A percentile compares a stretch with the other conserved stretches of the same genome.
phyloP scores from a whole-genome alignment of 1,140 invertebrate species.

The Temnothorax nylanderi region DNA sequence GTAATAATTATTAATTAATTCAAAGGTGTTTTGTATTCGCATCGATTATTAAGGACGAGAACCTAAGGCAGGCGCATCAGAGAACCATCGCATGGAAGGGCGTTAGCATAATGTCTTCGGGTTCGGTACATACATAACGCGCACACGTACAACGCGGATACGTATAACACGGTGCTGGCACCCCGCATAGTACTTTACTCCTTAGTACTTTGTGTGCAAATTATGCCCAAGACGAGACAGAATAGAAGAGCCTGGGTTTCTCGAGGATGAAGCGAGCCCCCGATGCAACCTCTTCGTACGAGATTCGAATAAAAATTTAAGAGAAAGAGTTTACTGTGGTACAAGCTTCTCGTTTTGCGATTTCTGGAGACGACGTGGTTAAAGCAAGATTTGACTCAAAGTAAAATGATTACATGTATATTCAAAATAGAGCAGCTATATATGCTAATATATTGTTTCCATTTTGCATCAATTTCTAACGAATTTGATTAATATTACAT shows the following conservation, averaged over 20 bases:
- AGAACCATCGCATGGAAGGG: conserved; percentile 50
- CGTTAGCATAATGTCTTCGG: conserved; percentile 81
- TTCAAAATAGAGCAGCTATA: neutral
- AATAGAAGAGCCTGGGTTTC: conserved; percentile 75
- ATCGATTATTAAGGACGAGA: conserved; percentile 42
- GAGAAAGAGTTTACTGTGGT: conserved; percentile 69
- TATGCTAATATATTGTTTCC: neutral
- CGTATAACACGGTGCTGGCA: conserved; percentile 72
- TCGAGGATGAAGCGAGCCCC: conserved; percentile 78
- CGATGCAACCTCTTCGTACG: conserved; percentile 75
- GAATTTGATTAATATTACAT: neutral
- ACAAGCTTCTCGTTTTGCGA: neutral
- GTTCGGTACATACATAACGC: conserved; percentile 63
- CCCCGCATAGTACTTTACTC: conserved; percentile 73
- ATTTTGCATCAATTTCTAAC: neutral
- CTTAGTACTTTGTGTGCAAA: conserved; percentile 84
- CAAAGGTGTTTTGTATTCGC: conserved; percentile 8
- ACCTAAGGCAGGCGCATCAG: conserved; percentile 34
- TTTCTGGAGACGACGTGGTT: neutral
- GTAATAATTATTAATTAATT: conserved; percentile 29
- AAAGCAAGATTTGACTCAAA: conserved; percentile 6
- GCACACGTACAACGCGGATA: conserved; percentile 68
- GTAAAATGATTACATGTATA: neutral
- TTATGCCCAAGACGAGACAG: conserved; percentile 80
- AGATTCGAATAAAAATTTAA: conserved; percentile 78